Conservation (phyloP, 2,888 invertebrate species). For the Auanema sp. region DNA sequence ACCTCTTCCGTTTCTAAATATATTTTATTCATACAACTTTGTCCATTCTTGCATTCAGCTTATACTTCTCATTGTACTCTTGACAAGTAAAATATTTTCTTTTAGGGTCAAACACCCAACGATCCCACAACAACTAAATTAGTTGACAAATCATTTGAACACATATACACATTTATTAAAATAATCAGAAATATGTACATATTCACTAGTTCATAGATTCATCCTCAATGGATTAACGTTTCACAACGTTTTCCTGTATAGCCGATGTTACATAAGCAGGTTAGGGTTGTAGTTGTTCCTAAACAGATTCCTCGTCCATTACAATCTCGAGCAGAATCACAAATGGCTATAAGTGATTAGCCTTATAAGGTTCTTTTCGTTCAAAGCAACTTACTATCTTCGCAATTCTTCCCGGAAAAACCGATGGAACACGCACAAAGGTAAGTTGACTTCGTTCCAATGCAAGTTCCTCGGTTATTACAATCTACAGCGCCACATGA, state of each 20-base stretch:
- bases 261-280: conserved; percentile 53
- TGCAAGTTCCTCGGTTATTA: conserved; percentile 50
- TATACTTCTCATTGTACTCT: too few species aligned
- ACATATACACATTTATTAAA: too few species aligned
- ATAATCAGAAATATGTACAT: too few species aligned
- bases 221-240: conserved; percentile 7
- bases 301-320: conserved; percentile 57
- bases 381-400: conserved; percentile 9
- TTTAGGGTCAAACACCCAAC: too few species aligned
- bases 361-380: conserved; percentile 2
- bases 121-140: too few species aligned
- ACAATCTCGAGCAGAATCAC: conserved; percentile 56
- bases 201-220: too few species aligned
- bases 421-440: conserved; percentile 55
- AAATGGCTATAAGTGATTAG: conserved; percentile 45
- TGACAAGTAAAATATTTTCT: too few species aligned
- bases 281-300: conserved; percentile 47
- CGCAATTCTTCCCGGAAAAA: conserved; percentile 33
- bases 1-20: too few species aligned
- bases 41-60: too few species aligned
- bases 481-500: conserved; percentile 42
- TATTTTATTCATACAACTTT: too few species aligned
- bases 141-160: too few species aligned
- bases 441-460: conserved; percentile 48
- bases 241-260: conserved; percentile 51